Conservation (phyloP, 2,113 vertebrate genomes). For the Melospiza melodia region DNA sequence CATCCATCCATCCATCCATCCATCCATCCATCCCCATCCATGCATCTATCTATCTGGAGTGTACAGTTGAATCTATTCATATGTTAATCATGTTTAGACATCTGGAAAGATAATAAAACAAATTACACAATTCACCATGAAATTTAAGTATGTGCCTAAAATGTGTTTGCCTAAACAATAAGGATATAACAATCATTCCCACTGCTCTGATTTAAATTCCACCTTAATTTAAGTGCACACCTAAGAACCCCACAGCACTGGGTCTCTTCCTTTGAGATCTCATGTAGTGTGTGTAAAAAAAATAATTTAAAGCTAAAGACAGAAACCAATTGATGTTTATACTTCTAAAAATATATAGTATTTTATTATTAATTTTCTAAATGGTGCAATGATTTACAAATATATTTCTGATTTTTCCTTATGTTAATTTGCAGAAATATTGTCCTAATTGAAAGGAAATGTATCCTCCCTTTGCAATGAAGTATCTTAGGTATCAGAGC, state of each 20-base stretch:
- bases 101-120: neutral
- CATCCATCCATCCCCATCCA: too few relatives aligned
- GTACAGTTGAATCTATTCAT: neutral
- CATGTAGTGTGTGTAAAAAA: neutral
- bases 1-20: neutral
- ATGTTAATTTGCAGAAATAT: neutral
- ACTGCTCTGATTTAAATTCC: neutral
- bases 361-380: neutral
- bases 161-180: neutral
- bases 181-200: neutral
- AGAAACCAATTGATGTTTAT: neutral
- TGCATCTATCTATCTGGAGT: too few relatives aligned
- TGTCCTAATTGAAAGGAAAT: neutral
- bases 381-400: fast-evolving
- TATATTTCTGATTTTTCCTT: neutral
- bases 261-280: neutral
- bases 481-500: neutral
- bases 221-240: neutral
- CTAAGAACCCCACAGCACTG: neutral
- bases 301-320: neutral
- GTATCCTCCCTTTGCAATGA: neutral
- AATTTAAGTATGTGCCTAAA: neutral
- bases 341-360: neutral
- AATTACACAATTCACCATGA: neutral
- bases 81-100: neutral